Conservation (phyloP, 1,140 invertebrate species). For the Saccostrea cuccullata region DNA sequence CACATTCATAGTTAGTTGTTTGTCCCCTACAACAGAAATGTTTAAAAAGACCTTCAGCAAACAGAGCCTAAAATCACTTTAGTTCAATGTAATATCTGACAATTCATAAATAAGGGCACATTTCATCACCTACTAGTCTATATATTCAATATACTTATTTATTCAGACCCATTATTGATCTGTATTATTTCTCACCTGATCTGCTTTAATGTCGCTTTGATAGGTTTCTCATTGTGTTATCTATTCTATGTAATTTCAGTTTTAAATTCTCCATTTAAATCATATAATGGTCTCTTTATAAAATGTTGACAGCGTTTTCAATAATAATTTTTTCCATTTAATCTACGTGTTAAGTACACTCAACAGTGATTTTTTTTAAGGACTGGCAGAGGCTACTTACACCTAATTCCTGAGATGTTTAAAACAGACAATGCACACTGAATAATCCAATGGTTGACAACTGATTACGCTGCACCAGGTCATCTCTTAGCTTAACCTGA, state of each 20-base stretch:
- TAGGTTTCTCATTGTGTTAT: background rate
- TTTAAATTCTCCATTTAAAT: conserved; percentile 36
- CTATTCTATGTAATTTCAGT: conserved; percentile 18
- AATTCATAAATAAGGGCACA: background rate
- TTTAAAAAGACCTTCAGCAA: background rate
- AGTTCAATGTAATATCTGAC: background rate
- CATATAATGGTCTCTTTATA: conserved; percentile 20
- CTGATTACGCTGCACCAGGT: background rate
- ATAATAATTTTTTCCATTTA: background rate
- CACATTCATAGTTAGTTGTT: background rate
- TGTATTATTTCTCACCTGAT: conserved; percentile 22
- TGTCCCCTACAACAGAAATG: background rate
- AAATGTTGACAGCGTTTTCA: conserved; percentile 16
- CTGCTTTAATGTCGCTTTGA: background rate
- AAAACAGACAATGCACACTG: background rate
- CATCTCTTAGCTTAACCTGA: conserved; percentile 1
- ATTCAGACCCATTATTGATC: conserved; percentile 18
- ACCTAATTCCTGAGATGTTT: background rate
- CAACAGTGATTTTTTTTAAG: background rate
- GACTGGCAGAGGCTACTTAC: background rate
- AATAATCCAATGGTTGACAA: background rate
- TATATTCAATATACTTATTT: conserved; percentile 20
- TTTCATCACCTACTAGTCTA: background rate
- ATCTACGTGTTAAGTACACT: conserved; percentile 8
- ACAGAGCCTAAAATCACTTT: conserved; percentile 2